Percentiles rank a stretch among this genome's conserved stretches.
These are phyloP conservation scores for Macrophya alboannulata DNA, from an alignment of 2,888 invertebrate genomes.

Conservation along the genomic window DNA sequence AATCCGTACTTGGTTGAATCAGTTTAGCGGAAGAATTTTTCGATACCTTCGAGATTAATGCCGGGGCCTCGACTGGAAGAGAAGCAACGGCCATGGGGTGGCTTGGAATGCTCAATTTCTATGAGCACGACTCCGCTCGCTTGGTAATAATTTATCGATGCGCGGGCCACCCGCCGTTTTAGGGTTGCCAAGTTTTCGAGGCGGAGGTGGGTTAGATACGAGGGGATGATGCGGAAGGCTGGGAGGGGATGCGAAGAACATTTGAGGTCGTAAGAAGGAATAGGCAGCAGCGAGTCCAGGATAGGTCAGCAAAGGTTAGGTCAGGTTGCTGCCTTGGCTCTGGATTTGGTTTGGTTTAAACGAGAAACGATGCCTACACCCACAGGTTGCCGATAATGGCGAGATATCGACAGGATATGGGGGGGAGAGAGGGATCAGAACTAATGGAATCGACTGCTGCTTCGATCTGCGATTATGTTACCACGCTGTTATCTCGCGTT, in stretches of 20 bases:
- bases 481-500: slow-evolving; percentile 11
- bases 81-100: slow-evolving; percentile 2
- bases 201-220: not conserved
- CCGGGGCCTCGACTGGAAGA: not conserved
- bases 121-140: slow-evolving; percentile 29
- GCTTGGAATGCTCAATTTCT: slow-evolving; percentile 51
- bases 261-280: slow-evolving; percentile 2
- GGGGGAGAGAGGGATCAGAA: not conserved
- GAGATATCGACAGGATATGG: slow-evolving; percentile 44
- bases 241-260: not conserved
- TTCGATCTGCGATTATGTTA: slow-evolving; percentile 44
- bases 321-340: not conserved
- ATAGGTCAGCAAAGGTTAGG: slow-evolving; percentile 27
- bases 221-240: not conserved
- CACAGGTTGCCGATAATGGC: slow-evolving; percentile 55
- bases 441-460: slow-evolving; percentile 29
- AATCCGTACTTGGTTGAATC: slow-evolving; percentile 8
- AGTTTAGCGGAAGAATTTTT: slow-evolving; percentile 31
- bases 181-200: slow-evolving; percentile 46
- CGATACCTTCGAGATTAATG: slow-evolving; percentile 34
- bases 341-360: slow-evolving; percentile 33
- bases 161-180: slow-evolving; percentile 28
- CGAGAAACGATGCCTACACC: slow-evolving; percentile 43
- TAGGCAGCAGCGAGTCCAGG: not conserved
- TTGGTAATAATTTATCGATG: slow-evolving; percentile 53